Evolutionary conservation across 1,140 invertebrate genomes (phyloP).

Genomic region (Cecropterus lyciades): DNA sequence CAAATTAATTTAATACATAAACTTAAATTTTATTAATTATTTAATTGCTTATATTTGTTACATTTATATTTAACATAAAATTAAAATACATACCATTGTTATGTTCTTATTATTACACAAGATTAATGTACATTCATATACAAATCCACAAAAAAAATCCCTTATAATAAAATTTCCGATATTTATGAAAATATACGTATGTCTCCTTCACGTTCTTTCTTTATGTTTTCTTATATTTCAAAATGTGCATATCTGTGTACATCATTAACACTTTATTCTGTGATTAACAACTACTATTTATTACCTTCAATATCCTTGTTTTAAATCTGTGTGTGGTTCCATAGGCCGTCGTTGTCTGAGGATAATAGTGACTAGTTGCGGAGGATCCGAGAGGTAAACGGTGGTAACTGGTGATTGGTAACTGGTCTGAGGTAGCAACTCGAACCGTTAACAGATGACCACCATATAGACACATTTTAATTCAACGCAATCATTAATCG

Average conservation of each 20-base stretch:
- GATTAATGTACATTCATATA: too few relatives aligned
- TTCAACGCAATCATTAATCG: conserved; percentile 12
- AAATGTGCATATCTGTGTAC: neutral
- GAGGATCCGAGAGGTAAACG: conserved; percentile 40
- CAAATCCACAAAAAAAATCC: too few relatives aligned
- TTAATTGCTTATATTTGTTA: too few relatives aligned
- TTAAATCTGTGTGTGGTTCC: conserved; percentile 36
- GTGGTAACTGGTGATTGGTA: neutral
- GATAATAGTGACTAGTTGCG: conserved; percentile 41
- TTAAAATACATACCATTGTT: too few relatives aligned
- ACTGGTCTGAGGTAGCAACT: neutral
- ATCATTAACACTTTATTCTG: conserved; percentile 2
- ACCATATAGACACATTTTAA: conserved; percentile 15
- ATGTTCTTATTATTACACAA: too few relatives aligned
- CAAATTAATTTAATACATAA: too few relatives aligned
- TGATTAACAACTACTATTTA: conserved; percentile 14
- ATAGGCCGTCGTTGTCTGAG: conserved; percentile 48
- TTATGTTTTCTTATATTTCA: neutral
- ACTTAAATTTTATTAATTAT: too few relatives aligned
- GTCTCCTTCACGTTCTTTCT: too few relatives aligned
- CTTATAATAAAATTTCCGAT: too few relatives aligned
- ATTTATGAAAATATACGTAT: too few relatives aligned
- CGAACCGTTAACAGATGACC: conserved; percentile 15
- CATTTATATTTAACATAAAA: too few relatives aligned
- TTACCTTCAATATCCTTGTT: neutral